Percentiles rank a stretch among this genome's conserved stretches.
Conservation (phyloP, 2,797 vertebrate species). For the Falco novaeseelandiae region DNA sequence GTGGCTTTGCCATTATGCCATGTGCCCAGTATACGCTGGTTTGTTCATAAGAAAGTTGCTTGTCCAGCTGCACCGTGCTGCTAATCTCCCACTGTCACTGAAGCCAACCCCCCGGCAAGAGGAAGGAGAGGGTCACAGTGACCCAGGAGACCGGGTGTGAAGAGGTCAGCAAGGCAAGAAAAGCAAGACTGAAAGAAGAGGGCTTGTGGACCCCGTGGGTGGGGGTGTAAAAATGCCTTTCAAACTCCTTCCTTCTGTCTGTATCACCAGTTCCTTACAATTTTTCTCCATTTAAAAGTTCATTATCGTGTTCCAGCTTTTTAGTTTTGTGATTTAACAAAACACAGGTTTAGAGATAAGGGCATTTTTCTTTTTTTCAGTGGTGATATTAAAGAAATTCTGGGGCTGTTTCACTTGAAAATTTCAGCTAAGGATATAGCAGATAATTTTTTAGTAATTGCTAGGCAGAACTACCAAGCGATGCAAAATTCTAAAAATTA, state of each 20-base stretch:
- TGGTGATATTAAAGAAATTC: neutral
- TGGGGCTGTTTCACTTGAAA: neutral
- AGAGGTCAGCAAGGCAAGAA: neutral
- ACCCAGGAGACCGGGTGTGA: neutral
- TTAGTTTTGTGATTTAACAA: neutral
- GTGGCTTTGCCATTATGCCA: neutral
- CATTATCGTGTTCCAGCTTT: neutral
- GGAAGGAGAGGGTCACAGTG: neutral
- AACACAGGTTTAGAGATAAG: neutral
- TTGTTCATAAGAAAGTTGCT: neutral
- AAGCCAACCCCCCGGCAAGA: neutral
- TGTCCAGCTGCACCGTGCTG: neutral
- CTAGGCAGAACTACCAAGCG: neutral
- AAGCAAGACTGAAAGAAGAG: neutral
- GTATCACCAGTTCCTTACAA: neutral
- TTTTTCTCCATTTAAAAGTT: neutral
- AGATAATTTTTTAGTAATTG: slow-evolving; percentile 20
- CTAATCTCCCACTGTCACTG: neutral
- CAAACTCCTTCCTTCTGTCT: neutral
- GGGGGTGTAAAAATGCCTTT: neutral
- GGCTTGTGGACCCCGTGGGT: neutral
- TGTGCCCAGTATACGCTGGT: neutral
- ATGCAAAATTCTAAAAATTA: neutral
- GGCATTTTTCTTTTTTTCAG: neutral
- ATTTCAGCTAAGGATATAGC: neutral